phyloP scores from a whole-genome alignment of 1,140 invertebrate genomes.

The Chrysomallon squamiferum region DNA sequence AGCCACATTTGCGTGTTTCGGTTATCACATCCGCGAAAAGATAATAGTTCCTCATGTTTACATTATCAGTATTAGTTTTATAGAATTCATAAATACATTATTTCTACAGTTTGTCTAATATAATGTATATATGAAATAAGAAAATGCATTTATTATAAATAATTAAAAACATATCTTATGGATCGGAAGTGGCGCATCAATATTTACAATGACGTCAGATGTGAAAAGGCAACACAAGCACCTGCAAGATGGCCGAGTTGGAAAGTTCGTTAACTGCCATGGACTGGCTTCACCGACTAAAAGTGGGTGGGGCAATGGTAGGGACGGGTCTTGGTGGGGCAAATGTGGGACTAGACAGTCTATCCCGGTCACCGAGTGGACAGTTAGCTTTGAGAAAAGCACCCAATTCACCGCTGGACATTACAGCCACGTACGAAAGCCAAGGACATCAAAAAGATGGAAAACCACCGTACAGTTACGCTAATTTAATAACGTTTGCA shows the following conservation, averaged over 20 bases:
- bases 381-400: constrained; percentile 52
- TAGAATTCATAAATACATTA: not conserved
- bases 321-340: constrained; percentile 43
- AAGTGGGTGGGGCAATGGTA: constrained; percentile 60
- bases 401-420: constrained; percentile 53
- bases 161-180: not conserved
- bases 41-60: constrained; percentile 20
- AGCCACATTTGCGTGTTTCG: constrained; percentile 23
- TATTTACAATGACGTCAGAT: constrained; percentile 19
- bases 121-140: not conserved
- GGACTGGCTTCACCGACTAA: constrained; percentile 68
- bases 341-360: constrained; percentile 33
- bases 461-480: constrained; percentile 73
- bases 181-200: not conserved
- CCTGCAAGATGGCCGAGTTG: constrained; percentile 62
- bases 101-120: not conserved
- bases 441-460: constrained; percentile 58
- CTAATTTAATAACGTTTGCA: constrained; percentile 75
- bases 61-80: too few relatives aligned
- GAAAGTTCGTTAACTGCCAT: constrained; percentile 68
- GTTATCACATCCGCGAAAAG: constrained; percentile 11
- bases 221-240: constrained; percentile 11
- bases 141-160: not conserved
- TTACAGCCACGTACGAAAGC: constrained; percentile 49
- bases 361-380: constrained; percentile 37